Percentiles rank a stretch among this genome's conserved stretches.
These are phyloP conservation scores for Sylvia borin DNA, from an alignment of 2,797 vertebrate species.

Conservation along the genomic window DNA sequence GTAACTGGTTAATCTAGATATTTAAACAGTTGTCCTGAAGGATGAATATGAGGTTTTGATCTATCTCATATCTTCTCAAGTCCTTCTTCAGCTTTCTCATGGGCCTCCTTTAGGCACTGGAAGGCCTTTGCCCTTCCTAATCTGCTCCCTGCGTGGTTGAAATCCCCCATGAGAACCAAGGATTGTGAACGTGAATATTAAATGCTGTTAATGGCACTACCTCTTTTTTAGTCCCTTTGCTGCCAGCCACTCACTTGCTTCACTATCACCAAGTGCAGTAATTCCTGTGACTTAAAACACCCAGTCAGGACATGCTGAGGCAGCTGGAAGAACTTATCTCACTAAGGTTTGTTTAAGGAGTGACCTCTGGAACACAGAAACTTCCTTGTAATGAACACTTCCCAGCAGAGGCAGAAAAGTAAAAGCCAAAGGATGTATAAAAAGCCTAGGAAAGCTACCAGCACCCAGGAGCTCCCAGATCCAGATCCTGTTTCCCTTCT, in stretches of 20 bases:
- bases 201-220: background rate
- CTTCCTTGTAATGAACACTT: background rate
- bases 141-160: background rate
- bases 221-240: background rate
- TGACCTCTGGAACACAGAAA: background rate
- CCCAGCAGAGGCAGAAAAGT: background rate
- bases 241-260: background rate
- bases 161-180: background rate
- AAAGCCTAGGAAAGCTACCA: background rate
- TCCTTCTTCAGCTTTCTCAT: background rate
- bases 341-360: background rate
- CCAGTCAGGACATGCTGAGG: background rate
- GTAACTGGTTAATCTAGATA: background rate
- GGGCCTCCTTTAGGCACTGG: background rate
- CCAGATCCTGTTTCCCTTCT: background rate
- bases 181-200: background rate
- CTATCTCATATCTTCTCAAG: background rate
- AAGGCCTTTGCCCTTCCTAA: background rate
- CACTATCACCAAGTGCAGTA: background rate
- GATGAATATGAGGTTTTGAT: background rate
- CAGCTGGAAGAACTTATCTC: background rate
- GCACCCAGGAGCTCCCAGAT: background rate
- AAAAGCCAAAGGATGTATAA: background rate
- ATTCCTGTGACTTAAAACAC: background rate
- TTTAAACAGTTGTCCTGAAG: background rate